A percentile compares a stretch with the other conserved stretches of the same genome.
These are phyloP conservation scores for Apis florea DNA, from an alignment of 1,140 invertebrate species.

Conservation along the genomic window DNA sequence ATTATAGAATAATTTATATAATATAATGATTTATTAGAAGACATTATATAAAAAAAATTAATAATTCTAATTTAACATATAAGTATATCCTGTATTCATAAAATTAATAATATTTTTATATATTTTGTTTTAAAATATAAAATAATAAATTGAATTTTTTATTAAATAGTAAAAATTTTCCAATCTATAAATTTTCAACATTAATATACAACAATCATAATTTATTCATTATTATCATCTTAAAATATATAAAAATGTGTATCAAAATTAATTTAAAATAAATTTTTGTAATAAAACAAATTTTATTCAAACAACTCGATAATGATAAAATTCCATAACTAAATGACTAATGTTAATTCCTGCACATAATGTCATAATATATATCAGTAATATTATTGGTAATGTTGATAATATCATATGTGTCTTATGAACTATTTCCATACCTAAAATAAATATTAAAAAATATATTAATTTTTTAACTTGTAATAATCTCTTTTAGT, in stretches of 20 bases:
- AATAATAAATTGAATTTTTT: not conserved
- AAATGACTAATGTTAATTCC: conserved; percentile 87
- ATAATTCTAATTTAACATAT: not conserved
- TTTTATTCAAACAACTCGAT: conserved; percentile 81
- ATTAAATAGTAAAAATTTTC: not conserved
- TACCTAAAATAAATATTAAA: conserved; percentile 83
- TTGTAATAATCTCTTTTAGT: not conserved
- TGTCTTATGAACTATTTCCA: conserved; percentile 94
- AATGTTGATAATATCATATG: conserved; percentile 93
- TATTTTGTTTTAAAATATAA: not conserved
- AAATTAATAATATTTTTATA: not conserved
- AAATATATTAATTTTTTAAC: not conserved
- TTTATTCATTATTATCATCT: not conserved
- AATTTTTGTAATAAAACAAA: conserved; percentile 20
- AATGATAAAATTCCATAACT: conserved; percentile 90
- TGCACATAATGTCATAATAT: conserved; percentile 87
- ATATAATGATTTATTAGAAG: not conserved
- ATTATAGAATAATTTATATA: conserved; percentile 19
- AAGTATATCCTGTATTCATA: not conserved
- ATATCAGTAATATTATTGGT: conserved; percentile 89
- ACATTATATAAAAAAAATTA: not conserved
- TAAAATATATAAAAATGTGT: not conserved
- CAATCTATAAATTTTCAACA: not conserved
- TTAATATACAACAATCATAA: not conserved
- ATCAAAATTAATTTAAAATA: conserved; percentile 17